Base-by-base conservation (phyloP, 2,797 vertebrate genomes). In the Falco biarmicus region DNA sequence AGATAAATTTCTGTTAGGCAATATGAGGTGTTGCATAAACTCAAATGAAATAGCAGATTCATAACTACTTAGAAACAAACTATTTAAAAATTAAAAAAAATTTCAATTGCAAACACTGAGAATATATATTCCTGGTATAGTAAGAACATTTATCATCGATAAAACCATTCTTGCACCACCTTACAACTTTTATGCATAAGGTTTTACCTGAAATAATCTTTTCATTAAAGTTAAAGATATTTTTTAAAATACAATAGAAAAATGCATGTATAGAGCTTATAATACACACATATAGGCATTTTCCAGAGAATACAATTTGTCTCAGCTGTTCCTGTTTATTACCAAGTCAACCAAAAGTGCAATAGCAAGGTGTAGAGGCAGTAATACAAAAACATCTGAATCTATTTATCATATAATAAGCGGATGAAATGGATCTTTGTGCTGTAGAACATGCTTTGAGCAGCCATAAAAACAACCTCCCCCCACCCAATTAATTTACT, bases 1-100 rank as follows among this genome's bases (percentile, higher is more conserved):
- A 96, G 28, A 92, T 92, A 89, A 94, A 93, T 91, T 85, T 87
- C 89, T 96, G 91, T 54, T 80, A 83, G 60, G 60, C 56, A 91
- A 81, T 74, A 53, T 31, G 59, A 95, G 87, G n/a, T 65, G 53
- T 47, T 64, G 18, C 41, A n/a, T 53, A 64, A 75, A 53, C 26
- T 94, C 83, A 97, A 64, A 66, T 6, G 26, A 77, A 95, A 93
- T 65, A 89, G 29, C 47, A 73, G 50, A 50, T 34, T 89, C 69
- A 87, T 59, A 94, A 64, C 34, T 14, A 74, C 39, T 83, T 57
- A 78, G 75, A 84, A 39, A 34, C 16, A 76, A 88, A 24, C 37
- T 76, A n/a, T 69, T 84, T 86, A 70, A 81, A 88, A 64, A 93
- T 41, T 84, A 86, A 51, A 73, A 93, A 84, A 31, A 65, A 39